A percentile compares a stretch with the other conserved stretches of the same genome.
Evolutionary conservation across 2,113 vertebrate genomes (phyloP).

Genomic region (Tachuris rubrigastra): DNA sequence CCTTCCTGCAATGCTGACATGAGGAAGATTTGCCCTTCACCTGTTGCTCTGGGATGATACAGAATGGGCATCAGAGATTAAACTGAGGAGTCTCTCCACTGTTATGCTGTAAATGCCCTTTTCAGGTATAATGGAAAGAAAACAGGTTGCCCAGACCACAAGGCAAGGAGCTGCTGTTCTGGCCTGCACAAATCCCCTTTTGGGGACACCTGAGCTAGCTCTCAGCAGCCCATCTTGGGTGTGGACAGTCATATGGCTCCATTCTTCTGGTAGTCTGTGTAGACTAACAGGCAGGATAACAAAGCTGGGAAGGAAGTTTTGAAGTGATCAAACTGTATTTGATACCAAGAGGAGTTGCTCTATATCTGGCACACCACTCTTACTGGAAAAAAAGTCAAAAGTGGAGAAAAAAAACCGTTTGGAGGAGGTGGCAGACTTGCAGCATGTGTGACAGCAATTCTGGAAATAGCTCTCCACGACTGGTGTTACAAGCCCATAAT

Average conservation of each 20-base stretch:
- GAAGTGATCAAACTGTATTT: neutral
- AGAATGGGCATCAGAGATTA: neutral
- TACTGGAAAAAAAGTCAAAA: neutral
- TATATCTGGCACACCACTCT: neutral
- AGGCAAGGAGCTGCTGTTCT: neutral
- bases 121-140: neutral
- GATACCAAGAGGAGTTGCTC: neutral
- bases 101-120: neutral
- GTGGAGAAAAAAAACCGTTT: neutral
- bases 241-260: neutral
- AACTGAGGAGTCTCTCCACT: neutral
- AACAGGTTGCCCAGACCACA: neutral
- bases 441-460: neutral
- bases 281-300: neutral
- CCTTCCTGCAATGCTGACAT: neutral
- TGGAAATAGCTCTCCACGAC: neutral
- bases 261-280: neutral
- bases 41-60: neutral
- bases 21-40: neutral
- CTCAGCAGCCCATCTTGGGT: neutral
- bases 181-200: neutral
- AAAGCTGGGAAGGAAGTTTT: neutral
- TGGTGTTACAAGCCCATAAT: accelerated
- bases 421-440: neutral
- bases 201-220: neutral